Evolutionary conservation across 2,888 invertebrate species (phyloP).

Genomic region (Stenodera caucasica): DNA sequence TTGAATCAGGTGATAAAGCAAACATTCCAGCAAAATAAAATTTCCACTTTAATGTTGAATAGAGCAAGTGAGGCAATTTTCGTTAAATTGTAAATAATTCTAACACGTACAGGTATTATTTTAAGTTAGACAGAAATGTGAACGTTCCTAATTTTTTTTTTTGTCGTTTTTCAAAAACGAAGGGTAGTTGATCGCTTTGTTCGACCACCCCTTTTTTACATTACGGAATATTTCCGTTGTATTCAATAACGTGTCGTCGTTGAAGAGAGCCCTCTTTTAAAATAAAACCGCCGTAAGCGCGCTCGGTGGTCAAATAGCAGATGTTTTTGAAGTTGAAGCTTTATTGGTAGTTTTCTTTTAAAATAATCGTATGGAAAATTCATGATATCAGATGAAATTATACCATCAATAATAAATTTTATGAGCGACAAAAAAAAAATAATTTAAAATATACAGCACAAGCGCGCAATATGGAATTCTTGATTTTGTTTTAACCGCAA

Average conservation of each 20-base stretch:
- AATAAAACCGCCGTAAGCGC: conserved; percentile 4
- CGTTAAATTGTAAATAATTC: conserved; percentile 5
- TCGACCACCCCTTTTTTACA: conserved; percentile 21
- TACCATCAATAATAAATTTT: neutral
- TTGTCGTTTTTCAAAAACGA: too few species aligned
- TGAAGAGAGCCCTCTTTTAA: conserved; percentile 11
- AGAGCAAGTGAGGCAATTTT: neutral
- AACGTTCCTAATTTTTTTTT: too few species aligned
- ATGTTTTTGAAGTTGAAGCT: neutral
- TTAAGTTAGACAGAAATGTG: too few species aligned
- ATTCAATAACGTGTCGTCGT: conserved; percentile 10
- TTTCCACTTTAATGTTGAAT: neutral
- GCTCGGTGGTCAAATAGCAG: conserved; percentile 4
- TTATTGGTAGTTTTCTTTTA: neutral
- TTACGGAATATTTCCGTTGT: conserved; percentile 21
- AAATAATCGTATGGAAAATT: neutral
- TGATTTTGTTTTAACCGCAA: conserved; percentile 2
- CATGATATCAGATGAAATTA: neutral
- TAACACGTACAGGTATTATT: conserved; percentile 3
- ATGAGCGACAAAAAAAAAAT: neutral
- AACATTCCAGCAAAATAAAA: neutral
- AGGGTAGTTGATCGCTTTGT: conserved; percentile 15
- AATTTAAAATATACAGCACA: neutral
- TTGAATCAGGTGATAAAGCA: neutral
- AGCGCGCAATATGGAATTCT: neutral